Conservation (phyloP, 1,140 invertebrate genomes). For the Trinorchestia longiramus region DNA sequence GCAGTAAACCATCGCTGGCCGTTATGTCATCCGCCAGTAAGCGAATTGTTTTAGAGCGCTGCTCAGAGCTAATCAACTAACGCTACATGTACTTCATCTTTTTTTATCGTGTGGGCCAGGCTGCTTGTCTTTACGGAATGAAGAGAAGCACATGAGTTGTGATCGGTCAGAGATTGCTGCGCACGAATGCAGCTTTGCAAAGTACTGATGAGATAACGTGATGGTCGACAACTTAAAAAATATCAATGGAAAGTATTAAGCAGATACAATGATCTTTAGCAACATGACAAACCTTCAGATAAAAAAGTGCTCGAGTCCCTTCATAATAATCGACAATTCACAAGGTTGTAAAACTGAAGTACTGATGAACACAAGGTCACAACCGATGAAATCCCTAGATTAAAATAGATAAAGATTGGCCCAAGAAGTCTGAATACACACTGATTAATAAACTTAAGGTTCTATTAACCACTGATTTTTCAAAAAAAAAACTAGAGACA, state of each 20-base stretch:
- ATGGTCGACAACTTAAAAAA: neutral
- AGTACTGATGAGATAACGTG: neutral
- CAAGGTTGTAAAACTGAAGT: neutral
- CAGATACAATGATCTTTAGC: neutral
- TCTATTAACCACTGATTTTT: no score
- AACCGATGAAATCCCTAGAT: neutral
- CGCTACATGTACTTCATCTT: neutral
- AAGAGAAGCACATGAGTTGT: neutral
- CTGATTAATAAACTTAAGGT: neutral
- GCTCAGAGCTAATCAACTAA: neutral
- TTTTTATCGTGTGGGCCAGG: neutral
- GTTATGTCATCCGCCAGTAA: neutral
- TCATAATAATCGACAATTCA: neutral
- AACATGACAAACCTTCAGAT: neutral
- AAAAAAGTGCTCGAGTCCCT: neutral
- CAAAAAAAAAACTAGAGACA: no score
- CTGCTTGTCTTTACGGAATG: neutral
- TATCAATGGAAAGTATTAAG: neutral
- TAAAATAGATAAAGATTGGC: neutral
- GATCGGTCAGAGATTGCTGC: neutral
- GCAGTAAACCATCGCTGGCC: neutral
- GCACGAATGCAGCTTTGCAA: neutral
- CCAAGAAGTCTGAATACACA: neutral
- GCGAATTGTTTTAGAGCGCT: neutral
- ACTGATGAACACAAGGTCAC: neutral